Evolutionary conservation across 2,797 vertebrate genomes (phyloP).

Genomic region (Staurois parvus): DNA sequence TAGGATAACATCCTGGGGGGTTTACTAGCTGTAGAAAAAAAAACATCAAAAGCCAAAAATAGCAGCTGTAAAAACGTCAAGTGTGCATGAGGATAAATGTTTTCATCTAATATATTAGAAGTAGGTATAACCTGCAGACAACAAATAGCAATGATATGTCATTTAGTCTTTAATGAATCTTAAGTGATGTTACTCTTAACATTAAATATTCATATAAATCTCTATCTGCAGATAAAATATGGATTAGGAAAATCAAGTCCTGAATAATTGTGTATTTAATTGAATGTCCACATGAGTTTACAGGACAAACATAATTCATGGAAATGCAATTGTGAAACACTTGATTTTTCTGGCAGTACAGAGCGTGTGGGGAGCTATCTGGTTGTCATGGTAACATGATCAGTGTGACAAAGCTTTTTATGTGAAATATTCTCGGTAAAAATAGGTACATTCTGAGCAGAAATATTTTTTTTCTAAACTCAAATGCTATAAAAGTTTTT

Average conservation of each 20-base stretch:
- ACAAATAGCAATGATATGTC: neutral
- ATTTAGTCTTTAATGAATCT: neutral
- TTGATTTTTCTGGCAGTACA: slow-evolving; percentile 47
- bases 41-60: too few species aligned
- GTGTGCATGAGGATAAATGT: too few species aligned
- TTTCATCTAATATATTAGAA: neutral
- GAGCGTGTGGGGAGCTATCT: slow-evolving; percentile 32
- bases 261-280: slow-evolving; percentile 29
- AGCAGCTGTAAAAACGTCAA: too few species aligned
- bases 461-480: neutral
- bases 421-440: slow-evolving; percentile 58
- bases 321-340: slow-evolving; percentile 34
- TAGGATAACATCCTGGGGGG: too few species aligned
- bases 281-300: slow-evolving; percentile 33
- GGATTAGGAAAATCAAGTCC: slow-evolving; percentile 21
- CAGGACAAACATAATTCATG: slow-evolving; percentile 2
- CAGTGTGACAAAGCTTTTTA: slow-evolving; percentile 61
- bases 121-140: neutral
- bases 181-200: neutral
- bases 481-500: neutral
- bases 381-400: slow-evolving; percentile 58
- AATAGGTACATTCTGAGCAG: slow-evolving; percentile 36
- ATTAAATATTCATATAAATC: neutral
- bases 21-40: too few species aligned
- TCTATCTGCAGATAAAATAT: neutral